These are phyloP conservation scores for Lathronympha strigana DNA, from an alignment of 2,888 invertebrate genomes.

Conservation along the genomic window DNA sequence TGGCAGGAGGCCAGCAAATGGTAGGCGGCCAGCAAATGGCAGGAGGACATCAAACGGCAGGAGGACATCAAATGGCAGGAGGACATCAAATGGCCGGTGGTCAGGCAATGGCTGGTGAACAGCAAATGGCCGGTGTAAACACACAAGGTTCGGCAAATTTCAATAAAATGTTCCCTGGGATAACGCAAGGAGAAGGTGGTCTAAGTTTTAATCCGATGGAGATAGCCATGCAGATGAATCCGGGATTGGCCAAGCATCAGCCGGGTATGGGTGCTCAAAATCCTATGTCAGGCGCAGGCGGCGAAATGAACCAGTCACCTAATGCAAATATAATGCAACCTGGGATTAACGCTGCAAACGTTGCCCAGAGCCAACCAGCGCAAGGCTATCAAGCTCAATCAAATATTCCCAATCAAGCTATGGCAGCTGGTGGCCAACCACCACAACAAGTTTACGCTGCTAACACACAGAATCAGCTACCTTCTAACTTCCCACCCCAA, in stretches of 20 bases:
- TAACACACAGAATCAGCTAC: conserved; percentile 17
- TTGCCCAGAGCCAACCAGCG: background rate
- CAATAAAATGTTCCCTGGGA: conserved; percentile 75
- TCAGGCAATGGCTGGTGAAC: conserved; percentile 31
- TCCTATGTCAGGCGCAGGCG: conserved; percentile 53
- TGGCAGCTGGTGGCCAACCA: conserved; percentile 3
- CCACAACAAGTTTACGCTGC: conserved; percentile 17
- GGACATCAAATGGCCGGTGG: background rate
- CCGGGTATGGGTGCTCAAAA: conserved; percentile 65
- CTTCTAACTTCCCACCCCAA: conserved; percentile 25
- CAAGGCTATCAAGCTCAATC: conserved; percentile 15
- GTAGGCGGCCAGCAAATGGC: background rate
- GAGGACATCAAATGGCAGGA: background rate
- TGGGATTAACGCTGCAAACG: background rate
- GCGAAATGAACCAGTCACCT: conserved; percentile 37
- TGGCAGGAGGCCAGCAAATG: conserved; percentile 10
- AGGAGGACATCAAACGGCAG: background rate
- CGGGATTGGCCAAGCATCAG: conserved; percentile 65
- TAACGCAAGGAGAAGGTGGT: conserved; percentile 62
- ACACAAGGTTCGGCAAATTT: conserved; percentile 64
- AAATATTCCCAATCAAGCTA: conserved; percentile 5
- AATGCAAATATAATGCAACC: background rate
- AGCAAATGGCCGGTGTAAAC: background rate
- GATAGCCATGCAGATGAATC: conserved; percentile 79
- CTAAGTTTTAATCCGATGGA: conserved; percentile 77